Evolutionary conservation across 2,888 invertebrate species (phyloP), one percentile per base, ranked within the genome.

Genomic region (Agriopis marginaria): DNA sequence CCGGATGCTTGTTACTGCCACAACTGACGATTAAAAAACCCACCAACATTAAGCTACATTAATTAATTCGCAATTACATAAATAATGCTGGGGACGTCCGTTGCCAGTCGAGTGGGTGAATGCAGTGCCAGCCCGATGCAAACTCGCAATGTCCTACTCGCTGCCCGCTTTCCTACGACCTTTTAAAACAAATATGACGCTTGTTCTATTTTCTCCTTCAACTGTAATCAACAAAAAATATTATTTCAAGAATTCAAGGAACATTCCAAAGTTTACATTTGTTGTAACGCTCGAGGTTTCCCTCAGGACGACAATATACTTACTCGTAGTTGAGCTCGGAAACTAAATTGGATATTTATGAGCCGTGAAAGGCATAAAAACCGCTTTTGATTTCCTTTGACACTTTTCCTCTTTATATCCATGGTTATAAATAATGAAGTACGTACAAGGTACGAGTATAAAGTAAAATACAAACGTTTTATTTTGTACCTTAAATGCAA

Each of bases 51-150:
- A 56, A 60, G 59, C 68, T 67, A 68, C 71, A 67, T 63, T 69
- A 73, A 72, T 74, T 73, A 71, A 68, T 69, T 74, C 68, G 75
- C 72, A 75, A 79, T 81, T 79, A 82, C 73, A 78, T 80, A 79
- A 79, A 81, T 81, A 77, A 75, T 71, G 73, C 74, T 69, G 59
- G 64, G 74, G 67, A 74, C 74, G 51, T 60, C 63, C 60, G 63
- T 45, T 58, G 7, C 44, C 12, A 53, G 50, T 54, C 50, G 47
- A 63, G 53, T 55, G 66, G 70, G 58, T 14, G 59, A 72, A 66
- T 71, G 68, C 71, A 65, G 39, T 64, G 71, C 70, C 71, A 76
- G 72, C 68, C 60, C 60, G 56, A 53, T 7, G 1, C 11, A 14
- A 9, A 53, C 32, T 14, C 62, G 79, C 73, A 49, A 70, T 66